Evolutionary conservation across 1,140 invertebrate species (phyloP).

Genomic region (Drosophila mayri): DNA sequence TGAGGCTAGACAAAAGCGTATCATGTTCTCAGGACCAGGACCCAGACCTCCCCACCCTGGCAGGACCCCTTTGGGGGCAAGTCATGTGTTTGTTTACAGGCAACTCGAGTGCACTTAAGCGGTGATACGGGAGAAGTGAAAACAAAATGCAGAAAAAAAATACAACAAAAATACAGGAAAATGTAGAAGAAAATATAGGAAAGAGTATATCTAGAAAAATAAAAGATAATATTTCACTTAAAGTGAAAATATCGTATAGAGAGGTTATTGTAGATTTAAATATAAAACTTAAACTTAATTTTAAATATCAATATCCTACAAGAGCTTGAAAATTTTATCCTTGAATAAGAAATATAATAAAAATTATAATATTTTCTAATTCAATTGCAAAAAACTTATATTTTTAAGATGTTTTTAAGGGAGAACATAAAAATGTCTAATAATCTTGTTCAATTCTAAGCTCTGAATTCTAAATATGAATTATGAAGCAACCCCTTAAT

Average conservation of each 20-base stretch:
- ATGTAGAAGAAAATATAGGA: neutral
- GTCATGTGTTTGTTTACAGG: conserved; percentile 73
- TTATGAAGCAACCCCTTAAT: neutral
- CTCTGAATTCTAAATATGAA: too few species aligned
- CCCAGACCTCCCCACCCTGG: neutral
- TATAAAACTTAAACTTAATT: neutral
- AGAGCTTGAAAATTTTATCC: too few species aligned
- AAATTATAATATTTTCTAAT: too few species aligned
- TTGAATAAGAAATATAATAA: too few species aligned
- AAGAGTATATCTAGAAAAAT: too few species aligned
- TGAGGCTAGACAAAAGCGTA: conserved; percentile 71
- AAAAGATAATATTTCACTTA: too few species aligned
- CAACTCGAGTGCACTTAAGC: conserved; percentile 80
- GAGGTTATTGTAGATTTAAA: too few species aligned
- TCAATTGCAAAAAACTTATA: too few species aligned
- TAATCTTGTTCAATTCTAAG: too few species aligned
- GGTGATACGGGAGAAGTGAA: conserved; percentile 39
- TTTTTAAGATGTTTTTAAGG: too few species aligned
- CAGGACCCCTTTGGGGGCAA: conserved; percentile 19
- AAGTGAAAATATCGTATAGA: neutral
- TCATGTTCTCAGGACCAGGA: conserved; percentile 55
- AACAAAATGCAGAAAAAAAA: conserved; percentile 17
- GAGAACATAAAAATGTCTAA: too few species aligned
- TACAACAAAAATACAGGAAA: neutral
- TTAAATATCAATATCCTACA: neutral